These are phyloP conservation scores for Clarias batrachus DNA, from an alignment of 2,113 vertebrate species.

Conservation along the genomic window DNA sequence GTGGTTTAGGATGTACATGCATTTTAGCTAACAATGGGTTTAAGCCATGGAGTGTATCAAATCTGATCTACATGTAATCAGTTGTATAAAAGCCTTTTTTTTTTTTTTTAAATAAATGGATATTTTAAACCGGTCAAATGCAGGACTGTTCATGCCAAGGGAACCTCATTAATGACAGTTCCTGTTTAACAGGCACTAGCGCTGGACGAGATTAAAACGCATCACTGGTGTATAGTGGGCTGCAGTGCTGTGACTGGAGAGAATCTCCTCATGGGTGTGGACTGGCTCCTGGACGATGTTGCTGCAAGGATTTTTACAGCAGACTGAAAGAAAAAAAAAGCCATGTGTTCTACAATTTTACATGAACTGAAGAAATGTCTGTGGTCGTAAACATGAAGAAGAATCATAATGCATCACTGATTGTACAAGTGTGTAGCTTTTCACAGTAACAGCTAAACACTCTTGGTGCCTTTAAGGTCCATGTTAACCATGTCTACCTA, in stretches of 20 bases:
- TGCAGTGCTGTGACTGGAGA: slow-evolving; percentile 88
- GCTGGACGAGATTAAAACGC: slow-evolving; percentile 81
- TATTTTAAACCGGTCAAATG: background rate
- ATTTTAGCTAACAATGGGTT: background rate
- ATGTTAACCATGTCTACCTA: background rate
- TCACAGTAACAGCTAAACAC: background rate
- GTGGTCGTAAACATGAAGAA: too few relatives aligned
- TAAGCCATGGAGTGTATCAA: background rate
- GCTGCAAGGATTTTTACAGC: slow-evolving; percentile 71
- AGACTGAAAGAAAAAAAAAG: slow-evolving; percentile 56
- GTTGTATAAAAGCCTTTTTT: background rate
- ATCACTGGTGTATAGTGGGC: slow-evolving; percentile 88
- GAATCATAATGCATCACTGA: too few relatives aligned
- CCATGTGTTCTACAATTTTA: background rate
- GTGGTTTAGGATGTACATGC: background rate
- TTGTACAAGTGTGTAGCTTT: too few relatives aligned
- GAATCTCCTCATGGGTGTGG: slow-evolving; percentile 80
- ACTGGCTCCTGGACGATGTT: slow-evolving; percentile 80
- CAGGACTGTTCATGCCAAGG: background rate
- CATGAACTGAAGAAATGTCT: too few relatives aligned
- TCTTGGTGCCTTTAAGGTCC: background rate
- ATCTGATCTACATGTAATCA: background rate
- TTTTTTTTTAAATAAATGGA: background rate
- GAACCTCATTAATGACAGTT: background rate
- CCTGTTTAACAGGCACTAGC: slow-evolving; percentile 71